Base-by-base conservation (phyloP, 2,113 vertebrate genomes). In the Melanerpes formicivorus region DNA sequence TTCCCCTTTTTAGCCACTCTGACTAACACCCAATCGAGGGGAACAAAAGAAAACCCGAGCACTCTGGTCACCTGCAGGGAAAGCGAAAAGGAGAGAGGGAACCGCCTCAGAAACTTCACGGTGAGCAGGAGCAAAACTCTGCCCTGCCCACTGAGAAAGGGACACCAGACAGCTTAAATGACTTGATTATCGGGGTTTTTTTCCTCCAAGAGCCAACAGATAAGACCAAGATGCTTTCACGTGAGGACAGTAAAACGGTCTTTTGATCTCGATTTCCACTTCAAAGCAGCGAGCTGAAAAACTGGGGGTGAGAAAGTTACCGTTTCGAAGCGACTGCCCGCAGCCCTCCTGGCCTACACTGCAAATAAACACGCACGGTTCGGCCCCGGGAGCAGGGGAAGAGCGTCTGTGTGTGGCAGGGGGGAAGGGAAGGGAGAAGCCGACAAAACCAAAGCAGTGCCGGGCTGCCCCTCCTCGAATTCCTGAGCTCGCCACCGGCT, bases 381-480 rank as follows among this genome's bases (percentile, higher is more conserved):
- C 74, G 78, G n/a, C 3, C 18, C 30, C 44, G 7, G 2, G n/a
- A 80, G 74, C 40, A 62, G 16, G 13, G 11, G 22, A 52, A 59
- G 13, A 5, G 2, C 5, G 7, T 34, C n/a, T 58, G 63, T 22
- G 14, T 60, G 56, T 32, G 59, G n/a, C 21, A 2, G 14, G 19
- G 76, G 56, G 46, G 48, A 34, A 60, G 73, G 87, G 46, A 71
- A 81, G 25, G 29, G 27, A 92, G 34, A 71, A 5, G 17, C 77
- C 78, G 83, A 73, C 73, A 88, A 77, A 93, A 88, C 84, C 87
- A 78, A 74, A 75, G 76, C 9, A 2, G 32, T 79, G 78, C 72
- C 76, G 40, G 50, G 55, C 62, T 55, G 69, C 80, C 67, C 69
- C 80, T 80, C 58, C 69, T 59, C 80, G 32, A 76, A 84, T 93